A percentile compares a stretch with the other conserved stretches of the same genome.
Conservation (phyloP, 2,797 vertebrate species). For the Pseudotriccus pelzelni region DNA sequence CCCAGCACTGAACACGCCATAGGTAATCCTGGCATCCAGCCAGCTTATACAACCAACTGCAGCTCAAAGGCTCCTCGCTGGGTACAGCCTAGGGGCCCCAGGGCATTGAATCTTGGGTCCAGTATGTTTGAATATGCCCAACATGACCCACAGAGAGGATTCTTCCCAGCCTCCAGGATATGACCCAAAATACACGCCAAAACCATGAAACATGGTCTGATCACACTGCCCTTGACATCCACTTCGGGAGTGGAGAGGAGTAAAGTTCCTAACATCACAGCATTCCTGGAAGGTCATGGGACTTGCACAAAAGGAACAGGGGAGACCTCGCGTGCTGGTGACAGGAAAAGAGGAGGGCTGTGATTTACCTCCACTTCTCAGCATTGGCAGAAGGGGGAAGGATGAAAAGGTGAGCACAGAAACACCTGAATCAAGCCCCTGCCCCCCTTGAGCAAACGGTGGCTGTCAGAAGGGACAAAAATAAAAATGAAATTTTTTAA, state of each 20-base stretch:
- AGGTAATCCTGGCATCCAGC: constrained; percentile 35
- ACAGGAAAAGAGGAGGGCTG: not conserved
- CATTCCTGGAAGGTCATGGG: not conserved
- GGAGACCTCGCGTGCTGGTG: rapidly evolving
- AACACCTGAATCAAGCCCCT: not conserved
- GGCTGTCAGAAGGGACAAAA: not conserved
- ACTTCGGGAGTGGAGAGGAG: not conserved
- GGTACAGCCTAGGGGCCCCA: not conserved
- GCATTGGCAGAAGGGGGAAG: not conserved
- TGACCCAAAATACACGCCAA: not conserved
- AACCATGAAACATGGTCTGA: not conserved
- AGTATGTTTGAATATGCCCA: not conserved
- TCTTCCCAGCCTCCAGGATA: not conserved
- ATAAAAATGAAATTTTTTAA: not conserved
- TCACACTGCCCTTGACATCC: not conserved
- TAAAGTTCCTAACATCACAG: not conserved
- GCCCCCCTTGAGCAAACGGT: not conserved
- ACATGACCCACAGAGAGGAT: not conserved
- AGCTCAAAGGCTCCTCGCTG: not conserved
- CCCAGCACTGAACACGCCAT: not conserved
- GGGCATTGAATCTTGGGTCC: not conserved
- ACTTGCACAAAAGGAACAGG: not conserved
- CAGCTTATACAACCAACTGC: constrained; percentile 26
- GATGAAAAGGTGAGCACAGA: not conserved
- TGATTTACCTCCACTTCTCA: not conserved